A percentile compares a stretch with the other conserved stretches of the same genome.
These are phyloP conservation scores for Xiphophorus hellerii DNA, from an alignment of 2,113 vertebrate genomes.

Conservation along the genomic window DNA sequence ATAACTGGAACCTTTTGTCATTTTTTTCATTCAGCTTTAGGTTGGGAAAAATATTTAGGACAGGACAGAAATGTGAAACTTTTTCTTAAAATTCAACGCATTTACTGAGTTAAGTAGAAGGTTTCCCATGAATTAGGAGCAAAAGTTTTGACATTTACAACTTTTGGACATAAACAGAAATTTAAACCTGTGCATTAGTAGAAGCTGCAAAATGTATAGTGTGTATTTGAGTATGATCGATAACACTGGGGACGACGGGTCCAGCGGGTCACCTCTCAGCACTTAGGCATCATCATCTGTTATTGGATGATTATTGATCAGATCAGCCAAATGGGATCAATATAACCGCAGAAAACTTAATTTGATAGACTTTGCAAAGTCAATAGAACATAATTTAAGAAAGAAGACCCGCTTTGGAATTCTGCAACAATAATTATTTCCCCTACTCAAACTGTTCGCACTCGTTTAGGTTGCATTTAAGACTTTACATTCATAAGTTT, in stretches of 20 bases:
- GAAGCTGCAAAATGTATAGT: conserved; percentile 13
- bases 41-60: not conserved
- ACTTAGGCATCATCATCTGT: conserved; percentile 65
- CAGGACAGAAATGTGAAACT: not conserved
- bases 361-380: conserved; percentile 52
- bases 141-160: not conserved
- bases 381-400: conserved; percentile 28
- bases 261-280: conserved; percentile 52
- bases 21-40: not conserved
- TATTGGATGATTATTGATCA: conserved; percentile 59
- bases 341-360: conserved; percentile 31
- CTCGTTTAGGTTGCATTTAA: not conserved
- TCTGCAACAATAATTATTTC: not conserved
- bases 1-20: not conserved
- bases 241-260: conserved; percentile 43
- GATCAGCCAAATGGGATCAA: conserved; percentile 40
- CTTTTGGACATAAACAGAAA: not conserved
- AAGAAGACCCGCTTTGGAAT: not conserved
- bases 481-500: conserved; percentile 1
- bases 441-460: not conserved
- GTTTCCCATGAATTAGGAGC: not conserved
- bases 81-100: not conserved
- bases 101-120: not conserved
- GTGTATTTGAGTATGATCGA: conserved; percentile 48
- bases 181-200: conserved; percentile 1